A percentile compares a stretch with the other conserved stretches of the same genome.
Evolutionary conservation across 2,113 vertebrate species (phyloP).

Genomic region (Illadopsis cleaveri): DNA sequence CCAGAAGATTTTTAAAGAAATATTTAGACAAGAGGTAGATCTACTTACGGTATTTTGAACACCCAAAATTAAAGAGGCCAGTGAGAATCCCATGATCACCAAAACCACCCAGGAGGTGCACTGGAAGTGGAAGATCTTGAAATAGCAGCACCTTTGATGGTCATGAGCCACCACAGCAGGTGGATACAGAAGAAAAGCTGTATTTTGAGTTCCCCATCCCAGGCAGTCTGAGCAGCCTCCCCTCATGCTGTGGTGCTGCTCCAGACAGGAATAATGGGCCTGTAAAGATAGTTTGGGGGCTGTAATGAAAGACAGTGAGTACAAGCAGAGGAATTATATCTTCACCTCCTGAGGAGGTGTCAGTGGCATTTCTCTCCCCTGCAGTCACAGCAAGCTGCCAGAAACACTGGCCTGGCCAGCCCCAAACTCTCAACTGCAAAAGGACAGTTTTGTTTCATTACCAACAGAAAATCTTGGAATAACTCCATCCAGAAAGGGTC

Average conservation of each 20-base stretch:
- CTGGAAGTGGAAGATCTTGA: not conserved
- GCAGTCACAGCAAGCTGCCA: not conserved
- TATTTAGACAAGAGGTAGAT: not conserved
- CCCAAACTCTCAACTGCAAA: not conserved
- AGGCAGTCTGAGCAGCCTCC: not conserved
- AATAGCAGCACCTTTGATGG: not conserved
- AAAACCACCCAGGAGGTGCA: not conserved
- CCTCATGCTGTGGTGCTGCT: not conserved
- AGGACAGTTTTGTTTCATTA: not conserved
- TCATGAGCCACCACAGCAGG: not conserved
- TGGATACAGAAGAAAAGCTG: not conserved
- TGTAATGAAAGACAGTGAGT: not conserved
- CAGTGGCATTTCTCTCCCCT: not conserved
- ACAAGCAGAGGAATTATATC: not conserved
- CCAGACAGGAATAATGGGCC: not conserved
- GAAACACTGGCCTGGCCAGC: not conserved
- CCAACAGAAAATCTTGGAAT: not conserved
- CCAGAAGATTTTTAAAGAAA: not conserved
- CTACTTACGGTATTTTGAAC: not conserved
- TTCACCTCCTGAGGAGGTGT: not conserved
- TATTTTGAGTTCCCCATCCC: not conserved
- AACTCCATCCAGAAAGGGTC: not conserved
- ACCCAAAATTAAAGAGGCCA: not conserved
- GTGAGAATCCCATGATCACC: not conserved
- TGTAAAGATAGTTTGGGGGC: not conserved